A percentile compares a stretch with the other conserved stretches of the same genome.
These are phyloP conservation scores for Syngnathus floridae DNA, from an alignment of 2,113 vertebrate species.

Conservation along the genomic window DNA sequence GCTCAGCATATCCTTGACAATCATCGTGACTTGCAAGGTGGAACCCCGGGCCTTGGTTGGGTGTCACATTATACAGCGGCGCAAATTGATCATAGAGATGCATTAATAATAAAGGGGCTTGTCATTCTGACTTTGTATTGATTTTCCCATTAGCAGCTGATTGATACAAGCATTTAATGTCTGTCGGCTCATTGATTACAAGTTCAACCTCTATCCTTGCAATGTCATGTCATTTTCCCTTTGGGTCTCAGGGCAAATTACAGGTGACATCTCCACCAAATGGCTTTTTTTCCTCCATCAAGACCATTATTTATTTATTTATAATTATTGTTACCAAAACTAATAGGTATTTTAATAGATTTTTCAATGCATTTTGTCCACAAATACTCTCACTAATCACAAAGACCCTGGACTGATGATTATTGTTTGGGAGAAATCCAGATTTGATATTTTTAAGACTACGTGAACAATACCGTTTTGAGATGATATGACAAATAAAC, in stretches of 20 bases:
- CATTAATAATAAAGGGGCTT: conserved; percentile 66
- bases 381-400: no score
- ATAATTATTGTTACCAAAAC: neutral
- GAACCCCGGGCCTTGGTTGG: conserved; percentile 17
- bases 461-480: neutral
- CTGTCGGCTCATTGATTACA: conserved; percentile 58
- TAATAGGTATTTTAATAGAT: no score
- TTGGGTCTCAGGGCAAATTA: conserved; percentile 2
- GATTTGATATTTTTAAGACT: no score
- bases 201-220: conserved; percentile 22
- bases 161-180: conserved; percentile 72
- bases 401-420: no score
- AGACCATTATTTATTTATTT: neutral
- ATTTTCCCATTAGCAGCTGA: conserved; percentile 67
- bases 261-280: neutral
- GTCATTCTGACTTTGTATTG: conserved; percentile 60
- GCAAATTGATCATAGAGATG: conserved; percentile 61
- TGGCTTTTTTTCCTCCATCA: neutral
- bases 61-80: conserved; percentile 9
- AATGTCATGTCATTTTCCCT: conserved; percentile 31
- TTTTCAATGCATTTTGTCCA: no score
- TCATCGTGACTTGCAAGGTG: neutral
- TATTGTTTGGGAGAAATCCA: no score
- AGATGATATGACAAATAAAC: neutral
- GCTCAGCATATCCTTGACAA: conserved; percentile 21